Evolutionary conservation across 2,113 vertebrate species (phyloP).

Genomic region (Myrmecophaga tridactyla): DNA sequence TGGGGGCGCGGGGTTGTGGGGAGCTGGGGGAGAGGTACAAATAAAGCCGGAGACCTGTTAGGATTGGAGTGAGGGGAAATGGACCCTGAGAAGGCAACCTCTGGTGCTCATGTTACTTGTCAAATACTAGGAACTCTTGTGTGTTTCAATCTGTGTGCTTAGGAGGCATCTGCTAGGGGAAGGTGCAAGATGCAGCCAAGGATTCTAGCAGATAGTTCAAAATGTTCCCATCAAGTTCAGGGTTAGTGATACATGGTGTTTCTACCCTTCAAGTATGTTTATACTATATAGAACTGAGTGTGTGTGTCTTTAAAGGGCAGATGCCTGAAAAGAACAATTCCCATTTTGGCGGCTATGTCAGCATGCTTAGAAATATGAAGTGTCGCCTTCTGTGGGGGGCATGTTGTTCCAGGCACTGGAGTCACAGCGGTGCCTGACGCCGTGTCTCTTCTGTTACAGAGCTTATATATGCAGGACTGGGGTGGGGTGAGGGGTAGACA

Average conservation of each 20-base stretch:
- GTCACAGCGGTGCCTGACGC: too few species aligned
- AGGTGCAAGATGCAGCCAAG: slow-evolving; percentile 1
- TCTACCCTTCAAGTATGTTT: background rate
- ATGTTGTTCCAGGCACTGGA: background rate
- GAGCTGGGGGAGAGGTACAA: background rate
- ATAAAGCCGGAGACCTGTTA: background rate
- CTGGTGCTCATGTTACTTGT: background rate
- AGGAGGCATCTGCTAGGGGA: background rate
- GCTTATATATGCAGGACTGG: background rate
- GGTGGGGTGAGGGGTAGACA: too few species aligned
- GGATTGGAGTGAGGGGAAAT: too few species aligned
- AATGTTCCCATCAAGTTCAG: background rate
- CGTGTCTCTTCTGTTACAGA: background rate
- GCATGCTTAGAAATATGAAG: background rate
- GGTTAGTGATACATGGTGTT: background rate
- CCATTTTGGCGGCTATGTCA: background rate
- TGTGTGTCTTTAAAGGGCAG: background rate
- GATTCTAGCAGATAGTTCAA: background rate
- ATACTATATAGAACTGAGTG: background rate
- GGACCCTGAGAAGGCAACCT: background rate
- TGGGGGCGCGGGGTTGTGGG: background rate
- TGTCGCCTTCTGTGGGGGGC: background rate
- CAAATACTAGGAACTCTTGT: background rate
- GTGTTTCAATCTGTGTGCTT: background rate
- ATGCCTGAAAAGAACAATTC: background rate